Evolutionary conservation across 2,797 vertebrate species (phyloP).

Genomic region (Sebastes baramenuke): DNA sequence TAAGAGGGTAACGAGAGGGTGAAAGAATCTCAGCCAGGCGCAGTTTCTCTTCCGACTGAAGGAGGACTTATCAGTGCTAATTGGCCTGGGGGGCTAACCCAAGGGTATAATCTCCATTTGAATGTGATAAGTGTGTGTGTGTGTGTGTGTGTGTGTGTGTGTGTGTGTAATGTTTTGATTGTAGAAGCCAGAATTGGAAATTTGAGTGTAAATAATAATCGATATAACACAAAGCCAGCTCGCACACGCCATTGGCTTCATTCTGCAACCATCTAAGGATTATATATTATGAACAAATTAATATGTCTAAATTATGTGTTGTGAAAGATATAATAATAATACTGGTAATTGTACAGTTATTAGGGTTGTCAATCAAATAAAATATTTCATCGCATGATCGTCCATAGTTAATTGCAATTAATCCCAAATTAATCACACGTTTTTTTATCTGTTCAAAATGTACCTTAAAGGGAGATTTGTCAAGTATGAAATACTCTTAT

Average conservation of each 20-base stretch:
- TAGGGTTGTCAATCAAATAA: no score
- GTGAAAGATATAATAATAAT: background rate
- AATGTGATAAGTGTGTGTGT: constrained; percentile 26
- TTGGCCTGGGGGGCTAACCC: constrained; percentile 60
- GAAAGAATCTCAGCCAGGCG: constrained; percentile 42
- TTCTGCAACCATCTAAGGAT: background rate
- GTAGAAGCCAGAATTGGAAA: background rate
- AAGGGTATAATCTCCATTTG: constrained; percentile 49
- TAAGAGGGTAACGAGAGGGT: constrained; percentile 57
- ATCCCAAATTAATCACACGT: no score
- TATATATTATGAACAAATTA: background rate
- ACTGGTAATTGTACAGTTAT: background rate
- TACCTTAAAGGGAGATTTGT: no score
- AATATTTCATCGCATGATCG: no score
- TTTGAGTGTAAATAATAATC: constrained; percentile 17
- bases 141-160: constrained; percentile 9
- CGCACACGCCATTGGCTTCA: background rate
- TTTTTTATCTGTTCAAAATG: no score
- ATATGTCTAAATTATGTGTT: background rate
- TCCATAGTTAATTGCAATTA: no score
- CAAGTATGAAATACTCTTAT: no score
- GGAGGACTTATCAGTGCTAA: constrained; percentile 60
- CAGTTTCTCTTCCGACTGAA: constrained; percentile 31
- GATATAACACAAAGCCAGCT: background rate
- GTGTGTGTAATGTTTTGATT: constrained; percentile 13